Base-by-base conservation (phyloP, 2,113 vertebrate species). In the Scophthalmus maximus region DNA sequence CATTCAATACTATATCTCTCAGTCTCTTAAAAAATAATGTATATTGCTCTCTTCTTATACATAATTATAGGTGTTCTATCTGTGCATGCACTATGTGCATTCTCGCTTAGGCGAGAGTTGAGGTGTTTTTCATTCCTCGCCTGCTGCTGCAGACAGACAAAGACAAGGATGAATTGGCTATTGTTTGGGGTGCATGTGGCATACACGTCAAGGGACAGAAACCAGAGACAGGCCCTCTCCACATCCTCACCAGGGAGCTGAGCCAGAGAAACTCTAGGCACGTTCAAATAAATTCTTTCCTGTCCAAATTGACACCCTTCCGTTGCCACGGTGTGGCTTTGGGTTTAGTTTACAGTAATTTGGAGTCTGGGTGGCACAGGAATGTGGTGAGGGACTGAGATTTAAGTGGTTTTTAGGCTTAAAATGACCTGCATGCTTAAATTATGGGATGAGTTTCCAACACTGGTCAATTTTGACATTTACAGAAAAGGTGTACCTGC, bases 201-300 rank as follows among this genome's bases (percentile, higher is more conserved):
- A 83, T 52, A 79, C 50, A 73, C 25, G 64, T 88, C 67, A 81
- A 61, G 79, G 78, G 79, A 91, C 74, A 76, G 74, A 60, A 89
- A 91, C 74, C 59, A 77, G 69, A 91, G 83, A 87, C 84, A 81
- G 71, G 81, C 50, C 77, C 59, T 80, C 75, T 86, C 82, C 75
- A 86, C 83, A 87, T 81, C 83, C 87, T 85, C 89, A 83, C 74
- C 60, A 74, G 83, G 83, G 78, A 89, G 74, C 69, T 59, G 53
- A 83, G 80, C 70, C 71, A 72, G 63, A 88, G 86, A 87, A 90
- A 92, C 83, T 76, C 44, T 68, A 92, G 83, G 89, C 84, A 89
- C 58, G 64, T 84, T 91, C 75, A 92, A 92, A 92, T 92, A 92
- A 90, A 90, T 89, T 79, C 73, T 86, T 92, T 90, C 87, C 89